Base-by-base conservation (phyloP, 2,888 invertebrate genomes). In the Amblyjoppa fuscipennis region DNA sequence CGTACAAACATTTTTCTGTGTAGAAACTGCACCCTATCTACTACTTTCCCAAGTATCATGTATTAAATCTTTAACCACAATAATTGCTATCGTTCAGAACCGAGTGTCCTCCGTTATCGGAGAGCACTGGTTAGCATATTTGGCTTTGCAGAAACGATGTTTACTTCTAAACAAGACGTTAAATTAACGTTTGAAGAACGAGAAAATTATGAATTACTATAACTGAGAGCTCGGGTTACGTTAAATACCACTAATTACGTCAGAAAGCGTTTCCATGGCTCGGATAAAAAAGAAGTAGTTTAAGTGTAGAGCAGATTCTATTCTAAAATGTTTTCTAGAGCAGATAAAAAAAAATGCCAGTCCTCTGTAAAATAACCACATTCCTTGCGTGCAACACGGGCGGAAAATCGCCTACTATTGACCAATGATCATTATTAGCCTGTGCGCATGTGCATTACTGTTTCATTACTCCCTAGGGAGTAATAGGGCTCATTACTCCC, bases 211-310 rank as follows among this genome's bases (percentile, higher is more conserved):
- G 64, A 34, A 31, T 64, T 64, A 31, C 34, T 64, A 16, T 34
- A 31, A 64, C 31, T 34, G 11, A 31, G 64, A 64, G 34, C 64
- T 34, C 64, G 16, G 31, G 64, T 64, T 64, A 64, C 64, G 31
- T 64, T 64, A 64, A 64, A 64, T 64, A 7, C 64, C 31, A 64
- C 34, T 64, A 64, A 64, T 64, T 64, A 64, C 64, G 34, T 34
- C 59, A 59, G 59, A 59, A 59, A 59, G 59, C 59, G 59, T 59
- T 11, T 28, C 59, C 59, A 59, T 59, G 59, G 9, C 25, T 59
- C 59, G 45, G 20, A 20, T 20, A 20, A 20, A 20, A 20, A 9
- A 56, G 7, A 56, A 56, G 53, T n/a, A 6, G 53, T 20, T 56
- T 20, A 20, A 56, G 53, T 56, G 20, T 56, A 49, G 3, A 13